Conservation (phyloP, 2,888 invertebrate genomes). For the Invenusta paracnida region DNA sequence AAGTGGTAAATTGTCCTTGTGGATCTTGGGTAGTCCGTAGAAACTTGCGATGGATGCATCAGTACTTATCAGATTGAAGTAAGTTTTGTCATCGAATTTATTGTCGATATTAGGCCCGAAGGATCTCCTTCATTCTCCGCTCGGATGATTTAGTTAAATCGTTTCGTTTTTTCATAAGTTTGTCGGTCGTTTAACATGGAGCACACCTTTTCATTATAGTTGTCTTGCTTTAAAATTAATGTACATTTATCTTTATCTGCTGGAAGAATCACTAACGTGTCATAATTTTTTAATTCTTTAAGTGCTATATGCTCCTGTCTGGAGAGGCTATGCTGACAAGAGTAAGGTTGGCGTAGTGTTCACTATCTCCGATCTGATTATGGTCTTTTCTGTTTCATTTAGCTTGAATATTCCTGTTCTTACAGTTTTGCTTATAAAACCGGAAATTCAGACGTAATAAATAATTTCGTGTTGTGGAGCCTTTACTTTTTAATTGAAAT, state of each 20-base stretch:
- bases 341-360: too few species aligned
- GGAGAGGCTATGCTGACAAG: neutral
- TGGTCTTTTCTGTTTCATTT: too few species aligned
- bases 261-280: neutral
- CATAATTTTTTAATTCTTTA: neutral
- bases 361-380: too few species aligned
- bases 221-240: neutral
- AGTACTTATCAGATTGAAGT: neutral
- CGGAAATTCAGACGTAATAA: too few species aligned
- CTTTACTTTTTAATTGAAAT: too few species aligned
- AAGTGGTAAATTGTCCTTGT: neutral
- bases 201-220: neutral
- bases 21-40: neutral
- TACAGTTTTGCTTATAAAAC: too few species aligned
- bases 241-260: neutral
- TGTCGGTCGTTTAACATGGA: neutral
- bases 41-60: neutral
- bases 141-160: neutral
- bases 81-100: neutral
- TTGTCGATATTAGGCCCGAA: neutral
- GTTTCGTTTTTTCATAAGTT: neutral
- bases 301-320: neutral
- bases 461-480: too few species aligned
- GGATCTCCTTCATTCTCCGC: neutral
- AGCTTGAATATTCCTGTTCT: too few species aligned